phyloP scores from a whole-genome alignment of 2,888 invertebrate genomes.

The Dinocampus coccinellae region DNA sequence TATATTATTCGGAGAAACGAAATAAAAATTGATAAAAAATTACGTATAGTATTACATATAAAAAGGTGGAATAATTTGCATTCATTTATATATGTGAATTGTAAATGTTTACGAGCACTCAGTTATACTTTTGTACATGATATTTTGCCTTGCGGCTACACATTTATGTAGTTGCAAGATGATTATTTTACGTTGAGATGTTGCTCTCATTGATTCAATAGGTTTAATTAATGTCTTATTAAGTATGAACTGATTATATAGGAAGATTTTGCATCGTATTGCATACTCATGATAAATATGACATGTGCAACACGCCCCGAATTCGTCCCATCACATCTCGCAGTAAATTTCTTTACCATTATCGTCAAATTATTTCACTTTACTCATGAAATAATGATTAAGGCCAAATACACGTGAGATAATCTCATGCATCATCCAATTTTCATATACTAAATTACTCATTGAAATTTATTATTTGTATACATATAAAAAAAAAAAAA shows the following conservation, averaged over 20 bases:
- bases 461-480: no score
- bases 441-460: no score
- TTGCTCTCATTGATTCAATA: conserved; percentile 43
- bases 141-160: conserved; percentile 31
- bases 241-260: conserved; percentile 50
- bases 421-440: no score
- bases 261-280: conserved; percentile 37
- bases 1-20: not conserved
- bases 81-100: conserved; percentile 25
- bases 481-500: no score
- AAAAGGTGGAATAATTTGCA: not conserved
- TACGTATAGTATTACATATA: not conserved
- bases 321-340: conserved; percentile 37
- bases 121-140: conserved; percentile 28
- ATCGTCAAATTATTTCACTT: no score
- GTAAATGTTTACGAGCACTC: conserved; percentile 44
- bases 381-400: no score
- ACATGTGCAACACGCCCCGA: conserved; percentile 44
- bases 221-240: conserved; percentile 50
- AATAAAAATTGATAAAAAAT: not conserved
- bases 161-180: conserved; percentile 10
- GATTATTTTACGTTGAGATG: conserved; percentile 28
- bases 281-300: conserved; percentile 44
- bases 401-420: no score
- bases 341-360: no score